Conservation (phyloP, 2,797 vertebrate genomes). For the Sorex maritimensis region DNA sequence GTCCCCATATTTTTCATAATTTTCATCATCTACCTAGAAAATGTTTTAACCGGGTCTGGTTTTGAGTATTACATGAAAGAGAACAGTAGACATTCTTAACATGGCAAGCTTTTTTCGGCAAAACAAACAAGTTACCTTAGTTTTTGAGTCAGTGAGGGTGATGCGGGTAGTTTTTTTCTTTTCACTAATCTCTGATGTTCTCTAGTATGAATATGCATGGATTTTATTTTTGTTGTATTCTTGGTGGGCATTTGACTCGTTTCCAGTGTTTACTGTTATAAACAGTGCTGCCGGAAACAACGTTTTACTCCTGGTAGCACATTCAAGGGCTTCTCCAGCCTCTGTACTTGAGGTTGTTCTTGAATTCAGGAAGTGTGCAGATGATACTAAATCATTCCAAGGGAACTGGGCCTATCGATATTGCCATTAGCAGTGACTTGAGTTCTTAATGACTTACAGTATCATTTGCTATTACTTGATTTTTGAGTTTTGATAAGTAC, state of each 20-base stretch:
- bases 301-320: not conserved
- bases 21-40: not conserved
- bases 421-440: not conserved
- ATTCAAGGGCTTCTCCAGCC: not conserved
- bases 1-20: not conserved
- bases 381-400: not conserved
- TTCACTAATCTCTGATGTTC: not conserved
- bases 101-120: not conserved
- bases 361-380: not conserved
- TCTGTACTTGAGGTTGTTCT: not conserved
- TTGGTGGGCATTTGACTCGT: not conserved
- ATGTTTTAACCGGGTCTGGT: not conserved
- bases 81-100: not conserved
- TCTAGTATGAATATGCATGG: not conserved
- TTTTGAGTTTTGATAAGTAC: not conserved
- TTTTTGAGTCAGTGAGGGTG: slow-evolving; percentile 1
- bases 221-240: not conserved
- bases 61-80: not conserved
- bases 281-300: not conserved
- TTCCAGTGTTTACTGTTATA: not conserved
- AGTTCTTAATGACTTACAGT: not conserved
- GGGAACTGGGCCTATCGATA: not conserved
- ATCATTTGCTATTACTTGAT: not conserved
- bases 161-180: slow-evolving; percentile 47
- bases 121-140: too few species aligned